phyloP scores from a whole-genome alignment of 2,888 invertebrate genomes.

The Pristionchus mayeri region DNA sequence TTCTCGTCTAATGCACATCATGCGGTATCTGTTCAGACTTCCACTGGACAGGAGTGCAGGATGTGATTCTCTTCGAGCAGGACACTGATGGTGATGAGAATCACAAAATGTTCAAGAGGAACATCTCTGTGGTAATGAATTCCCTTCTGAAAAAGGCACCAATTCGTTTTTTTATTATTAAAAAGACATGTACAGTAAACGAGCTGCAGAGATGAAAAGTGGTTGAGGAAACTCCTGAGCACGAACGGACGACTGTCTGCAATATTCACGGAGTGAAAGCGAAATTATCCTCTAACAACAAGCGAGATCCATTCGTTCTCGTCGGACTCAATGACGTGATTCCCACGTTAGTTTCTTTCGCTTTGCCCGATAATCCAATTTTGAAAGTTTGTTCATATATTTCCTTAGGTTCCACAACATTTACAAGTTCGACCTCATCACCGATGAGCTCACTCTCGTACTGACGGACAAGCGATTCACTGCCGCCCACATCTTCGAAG shows the following conservation, averaged over 20 bases:
- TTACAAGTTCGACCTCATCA: slow-evolving; percentile 69
- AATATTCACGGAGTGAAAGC: background rate
- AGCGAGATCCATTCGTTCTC: background rate
- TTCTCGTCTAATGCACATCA: background rate
- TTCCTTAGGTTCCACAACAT: slow-evolving; percentile 64
- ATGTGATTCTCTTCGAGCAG: slow-evolving; percentile 69
- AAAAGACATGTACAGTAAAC: background rate
- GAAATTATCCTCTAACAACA: background rate
- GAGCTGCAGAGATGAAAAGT: background rate
- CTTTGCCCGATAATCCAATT: too few relatives aligned
- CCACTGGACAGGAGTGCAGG: slow-evolving; percentile 71
- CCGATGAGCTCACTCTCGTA: slow-evolving; percentile 67
- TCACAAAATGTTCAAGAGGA: slow-evolving; percentile 71
- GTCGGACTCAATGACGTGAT: background rate
- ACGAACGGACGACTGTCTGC: background rate
- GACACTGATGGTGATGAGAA: slow-evolving; percentile 75
- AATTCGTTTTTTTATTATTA: background rate
- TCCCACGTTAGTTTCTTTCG: background rate
- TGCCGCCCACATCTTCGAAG: slow-evolving; percentile 64
- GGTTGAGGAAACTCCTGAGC: background rate
- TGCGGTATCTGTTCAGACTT: slow-evolving; percentile 65
- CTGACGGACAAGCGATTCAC: slow-evolving; percentile 66
- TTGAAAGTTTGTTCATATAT: background rate
- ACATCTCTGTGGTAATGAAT: slow-evolving; percentile 63
- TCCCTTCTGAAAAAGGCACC: background rate